Percentiles rank a stretch among this genome's conserved stretches.
Conservation (phyloP, 2,888 invertebrate species). For the Notodonta dromedarius region DNA sequence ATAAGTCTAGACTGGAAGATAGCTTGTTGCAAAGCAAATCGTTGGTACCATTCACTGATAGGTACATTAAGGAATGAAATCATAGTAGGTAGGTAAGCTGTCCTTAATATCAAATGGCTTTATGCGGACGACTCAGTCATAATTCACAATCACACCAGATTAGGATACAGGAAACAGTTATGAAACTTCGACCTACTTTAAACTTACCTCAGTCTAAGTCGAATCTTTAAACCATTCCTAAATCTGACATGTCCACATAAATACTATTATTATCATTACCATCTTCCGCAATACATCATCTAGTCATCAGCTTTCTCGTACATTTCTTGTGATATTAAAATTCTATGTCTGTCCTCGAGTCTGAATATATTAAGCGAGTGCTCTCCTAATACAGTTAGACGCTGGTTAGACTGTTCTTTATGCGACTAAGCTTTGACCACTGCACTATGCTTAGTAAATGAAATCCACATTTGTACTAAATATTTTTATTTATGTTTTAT, state of each 20-base stretch:
- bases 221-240: not conserved
- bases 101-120: too few relatives aligned
- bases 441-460: conserved; percentile 9
- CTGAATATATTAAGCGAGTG: conserved; percentile 17
- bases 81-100: too few relatives aligned
- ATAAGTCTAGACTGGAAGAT: conserved; percentile 7
- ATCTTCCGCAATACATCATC: conserved; percentile 1
- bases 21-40: too few relatives aligned
- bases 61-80: too few relatives aligned
- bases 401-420: conserved; percentile 16
- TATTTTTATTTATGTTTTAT: not conserved
- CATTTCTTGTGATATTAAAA: not conserved
- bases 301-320: conserved; percentile 3
- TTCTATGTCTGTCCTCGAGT: conserved; percentile 10
- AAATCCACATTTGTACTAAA: not conserved
- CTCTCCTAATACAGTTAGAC: conserved; percentile 13
- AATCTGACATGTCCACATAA: not conserved
- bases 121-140: too few relatives aligned
- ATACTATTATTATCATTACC: not conserved
- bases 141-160: too few relatives aligned
- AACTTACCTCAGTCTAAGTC: too few relatives aligned
- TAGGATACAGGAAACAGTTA: too few relatives aligned
- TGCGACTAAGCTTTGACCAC: conserved; percentile 25
- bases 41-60: too few relatives aligned
- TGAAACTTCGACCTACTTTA: too few relatives aligned